phyloP scores from a whole-genome alignment of 2,113 vertebrate genomes.

The Muntiacus muntjak region DNA sequence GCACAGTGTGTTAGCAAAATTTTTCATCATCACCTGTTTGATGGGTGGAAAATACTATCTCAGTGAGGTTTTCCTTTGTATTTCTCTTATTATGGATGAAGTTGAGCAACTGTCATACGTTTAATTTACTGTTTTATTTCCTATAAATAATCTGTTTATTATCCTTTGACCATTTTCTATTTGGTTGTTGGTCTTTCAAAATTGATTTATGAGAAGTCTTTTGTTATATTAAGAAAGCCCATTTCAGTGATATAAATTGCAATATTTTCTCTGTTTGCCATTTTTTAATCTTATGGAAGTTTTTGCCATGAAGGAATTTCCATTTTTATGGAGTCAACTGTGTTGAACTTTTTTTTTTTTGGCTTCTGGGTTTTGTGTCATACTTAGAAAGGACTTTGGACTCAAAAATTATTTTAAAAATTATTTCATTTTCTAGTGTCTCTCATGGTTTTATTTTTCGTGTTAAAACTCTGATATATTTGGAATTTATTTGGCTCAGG shows the following conservation, averaged over 20 bases:
- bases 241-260: neutral
- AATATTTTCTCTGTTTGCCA: neutral
- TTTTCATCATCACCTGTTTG: neutral
- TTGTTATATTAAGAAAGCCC: neutral
- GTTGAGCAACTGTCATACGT: neutral
- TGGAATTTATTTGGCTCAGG: neutral
- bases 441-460: neutral
- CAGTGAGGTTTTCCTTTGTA: conserved; percentile 1
- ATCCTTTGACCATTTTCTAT: neutral
- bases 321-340: neutral
- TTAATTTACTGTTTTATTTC: conserved; percentile 18
- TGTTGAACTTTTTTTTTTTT: neutral
- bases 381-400: neutral
- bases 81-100: conserved; percentile 24
- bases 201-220: neutral
- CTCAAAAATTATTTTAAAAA: neutral
- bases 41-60: neutral
- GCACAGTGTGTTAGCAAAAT: neutral
- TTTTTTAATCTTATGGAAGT: neutral
- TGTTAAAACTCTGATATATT: neutral
- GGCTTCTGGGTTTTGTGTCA: neutral
- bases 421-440: neutral
- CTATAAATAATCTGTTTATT: neutral
- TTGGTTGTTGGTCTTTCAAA: neutral
- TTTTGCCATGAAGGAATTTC: neutral